Percentiles rank a stretch among this genome's conserved stretches.
These are phyloP conservation scores for Drosophila biarmipes DNA, from an alignment of 1,140 invertebrate genomes.

Conservation along the genomic window DNA sequence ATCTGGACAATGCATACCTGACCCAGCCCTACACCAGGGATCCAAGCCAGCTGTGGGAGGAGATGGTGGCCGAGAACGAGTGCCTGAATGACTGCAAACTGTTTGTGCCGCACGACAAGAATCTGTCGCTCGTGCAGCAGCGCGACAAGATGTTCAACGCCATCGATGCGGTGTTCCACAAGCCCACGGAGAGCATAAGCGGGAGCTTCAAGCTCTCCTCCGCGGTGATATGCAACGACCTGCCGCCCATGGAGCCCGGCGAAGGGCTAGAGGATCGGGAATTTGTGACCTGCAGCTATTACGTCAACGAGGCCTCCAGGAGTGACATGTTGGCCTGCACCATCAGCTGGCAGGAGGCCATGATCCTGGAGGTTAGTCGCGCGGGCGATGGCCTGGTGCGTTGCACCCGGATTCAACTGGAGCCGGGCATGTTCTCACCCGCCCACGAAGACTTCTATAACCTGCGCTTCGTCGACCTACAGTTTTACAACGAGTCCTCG, in stretches of 20 bases:
- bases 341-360: conserved; percentile 60
- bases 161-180: conserved; percentile 89
- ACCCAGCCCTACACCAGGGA: conserved; percentile 87
- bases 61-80: conserved; percentile 90
- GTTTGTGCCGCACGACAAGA: conserved; percentile 90
- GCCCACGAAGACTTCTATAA: conserved; percentile 67
- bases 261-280: conserved; percentile 53
- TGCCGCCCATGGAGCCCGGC: conserved; percentile 56
- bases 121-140: conserved; percentile 93
- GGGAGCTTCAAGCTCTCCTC: conserved; percentile 86
- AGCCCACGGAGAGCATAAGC: conserved; percentile 88
- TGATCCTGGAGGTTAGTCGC: conserved; percentile 71
- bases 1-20: conserved; percentile 89
- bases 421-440: conserved; percentile 70
- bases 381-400: conserved; percentile 49
- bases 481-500: conserved; percentile 93
- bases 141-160: conserved; percentile 89
- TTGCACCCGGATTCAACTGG: conserved; percentile 67
- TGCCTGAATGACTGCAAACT: conserved; percentile 89
- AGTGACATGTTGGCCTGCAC: conserved; percentile 70
- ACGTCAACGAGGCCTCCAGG: conserved; percentile 54
- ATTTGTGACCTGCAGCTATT: conserved; percentile 78
- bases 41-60: conserved; percentile 90
- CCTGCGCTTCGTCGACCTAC: conserved; percentile 82
- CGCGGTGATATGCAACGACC: conserved; percentile 85